Evolutionary conservation across 2,797 vertebrate species (phyloP).

Genomic region (Pipistrellus pipistrellus): DNA sequence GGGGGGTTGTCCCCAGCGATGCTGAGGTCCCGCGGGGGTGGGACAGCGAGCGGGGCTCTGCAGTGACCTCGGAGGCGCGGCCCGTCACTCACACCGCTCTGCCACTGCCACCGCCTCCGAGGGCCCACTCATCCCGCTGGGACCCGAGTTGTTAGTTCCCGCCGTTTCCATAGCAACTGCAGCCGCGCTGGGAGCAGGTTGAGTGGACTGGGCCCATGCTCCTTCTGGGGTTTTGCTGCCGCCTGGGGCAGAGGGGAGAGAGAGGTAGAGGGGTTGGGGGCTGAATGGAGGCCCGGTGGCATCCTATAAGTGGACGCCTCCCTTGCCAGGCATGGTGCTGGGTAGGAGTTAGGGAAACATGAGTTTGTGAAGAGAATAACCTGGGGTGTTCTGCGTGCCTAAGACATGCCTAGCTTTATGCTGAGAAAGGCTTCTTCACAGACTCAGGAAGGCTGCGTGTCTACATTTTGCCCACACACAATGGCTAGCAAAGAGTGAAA

Average conservation of each 20-base stretch:
- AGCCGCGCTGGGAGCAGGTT: neutral
- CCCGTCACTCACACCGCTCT: neutral
- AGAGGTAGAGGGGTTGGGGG: neutral
- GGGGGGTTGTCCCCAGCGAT: constrained; percentile 30
- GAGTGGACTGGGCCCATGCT: neutral
- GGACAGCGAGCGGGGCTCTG: neutral
- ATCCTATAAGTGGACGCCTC: too few relatives aligned
- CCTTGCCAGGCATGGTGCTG: neutral
- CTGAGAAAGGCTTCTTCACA: neutral
- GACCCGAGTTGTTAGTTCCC: constrained; percentile 60
- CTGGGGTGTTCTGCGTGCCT: too few relatives aligned
- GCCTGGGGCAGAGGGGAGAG: accelerated
- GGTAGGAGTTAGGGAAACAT: neutral
- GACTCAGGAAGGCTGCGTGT: too few relatives aligned
- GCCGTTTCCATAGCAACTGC: constrained; percentile 79
- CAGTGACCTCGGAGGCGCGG: neutral
- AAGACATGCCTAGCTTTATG: neutral
- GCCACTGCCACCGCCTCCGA: constrained; percentile 10
- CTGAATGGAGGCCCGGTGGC: too few relatives aligned
- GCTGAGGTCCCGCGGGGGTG: neutral
- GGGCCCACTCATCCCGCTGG: neutral
- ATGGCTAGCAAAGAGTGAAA: constrained; percentile 3
- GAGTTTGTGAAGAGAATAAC: too few relatives aligned
- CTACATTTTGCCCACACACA: neutral
- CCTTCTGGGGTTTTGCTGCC: neutral